These are phyloP conservation scores for Luidia sarsii DNA, from an alignment of 53 echinoderm and acorn worm genomes.

Conservation along the genomic window DNA sequence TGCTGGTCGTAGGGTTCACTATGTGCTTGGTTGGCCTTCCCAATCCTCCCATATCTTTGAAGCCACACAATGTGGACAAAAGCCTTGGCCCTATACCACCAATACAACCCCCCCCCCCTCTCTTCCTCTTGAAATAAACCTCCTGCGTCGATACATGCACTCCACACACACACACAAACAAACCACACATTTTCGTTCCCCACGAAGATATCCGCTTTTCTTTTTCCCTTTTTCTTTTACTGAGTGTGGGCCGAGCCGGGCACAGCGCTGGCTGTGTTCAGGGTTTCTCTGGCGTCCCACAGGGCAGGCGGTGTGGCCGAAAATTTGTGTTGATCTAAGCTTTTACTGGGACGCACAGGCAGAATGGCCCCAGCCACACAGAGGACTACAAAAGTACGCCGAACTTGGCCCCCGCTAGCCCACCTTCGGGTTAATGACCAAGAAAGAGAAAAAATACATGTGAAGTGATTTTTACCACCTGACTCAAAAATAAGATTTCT, in stretches of 20 bases:
- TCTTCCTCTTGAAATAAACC: constrained; percentile 24
- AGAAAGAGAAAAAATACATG: too few relatives aligned
- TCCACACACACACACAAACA: background rate
- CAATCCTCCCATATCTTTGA: too few relatives aligned
- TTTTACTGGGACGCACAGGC: constrained; percentile 32
- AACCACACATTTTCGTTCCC: too few relatives aligned
- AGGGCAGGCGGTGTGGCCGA: constrained; percentile 55
- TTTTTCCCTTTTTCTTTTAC: background rate
- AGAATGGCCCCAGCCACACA: constrained; percentile 48
- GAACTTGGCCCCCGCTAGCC: background rate
- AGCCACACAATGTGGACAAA: too few relatives aligned
- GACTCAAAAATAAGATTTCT: too few relatives aligned
- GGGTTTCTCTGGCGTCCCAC: constrained; percentile 39
- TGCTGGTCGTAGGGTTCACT: too few relatives aligned
- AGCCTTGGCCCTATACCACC: too few relatives aligned
- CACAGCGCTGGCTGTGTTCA: constrained; percentile 9
- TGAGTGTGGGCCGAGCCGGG: background rate
- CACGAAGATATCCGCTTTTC: too few relatives aligned
- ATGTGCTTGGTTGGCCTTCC: too few relatives aligned
- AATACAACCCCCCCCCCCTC: constrained; percentile 20
- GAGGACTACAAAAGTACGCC: constrained; percentile 31
- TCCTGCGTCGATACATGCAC: too few relatives aligned
- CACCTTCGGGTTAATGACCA: constrained; percentile 26
- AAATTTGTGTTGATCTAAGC: constrained; percentile 60
- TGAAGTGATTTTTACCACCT: constrained; percentile 39